These are phyloP conservation scores for Spheniscus mendiculus DNA, from an alignment of 2,113 vertebrate genomes.

Conservation along the genomic window DNA sequence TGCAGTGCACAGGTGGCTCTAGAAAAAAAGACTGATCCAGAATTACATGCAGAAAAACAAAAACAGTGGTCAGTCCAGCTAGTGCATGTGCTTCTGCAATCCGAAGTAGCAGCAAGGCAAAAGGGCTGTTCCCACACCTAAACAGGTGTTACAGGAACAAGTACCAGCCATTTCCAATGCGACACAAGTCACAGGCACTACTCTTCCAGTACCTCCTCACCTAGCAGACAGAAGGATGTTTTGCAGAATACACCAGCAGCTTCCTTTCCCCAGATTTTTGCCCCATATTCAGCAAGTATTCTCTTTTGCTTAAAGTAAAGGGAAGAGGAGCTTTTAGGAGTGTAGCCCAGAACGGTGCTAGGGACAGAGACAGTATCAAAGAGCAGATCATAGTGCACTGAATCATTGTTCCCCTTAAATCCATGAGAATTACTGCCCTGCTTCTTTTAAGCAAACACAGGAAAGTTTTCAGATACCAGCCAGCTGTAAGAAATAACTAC, in stretches of 20 bases:
- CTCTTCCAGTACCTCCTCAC: background rate
- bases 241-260: background rate
- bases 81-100: background rate
- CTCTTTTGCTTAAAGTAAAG: background rate
- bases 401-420: background rate
- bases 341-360: background rate
- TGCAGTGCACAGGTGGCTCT: background rate
- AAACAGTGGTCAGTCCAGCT: background rate
- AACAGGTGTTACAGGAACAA: background rate
- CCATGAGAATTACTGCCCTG: background rate
- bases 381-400: background rate
- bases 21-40: background rate
- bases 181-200: background rate
- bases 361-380: background rate
- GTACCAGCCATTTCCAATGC: accelerated
- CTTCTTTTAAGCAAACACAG: background rate
- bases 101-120: background rate
- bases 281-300: background rate
- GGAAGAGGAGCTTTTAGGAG: background rate
- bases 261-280: background rate
- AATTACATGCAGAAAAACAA: background rate
- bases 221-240: background rate
- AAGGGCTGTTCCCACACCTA: background rate
- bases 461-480: background rate
- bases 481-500: background rate